These are phyloP conservation scores for Antheraea yamamai DNA, from an alignment of 2,888 invertebrate species.

Conservation along the genomic window DNA sequence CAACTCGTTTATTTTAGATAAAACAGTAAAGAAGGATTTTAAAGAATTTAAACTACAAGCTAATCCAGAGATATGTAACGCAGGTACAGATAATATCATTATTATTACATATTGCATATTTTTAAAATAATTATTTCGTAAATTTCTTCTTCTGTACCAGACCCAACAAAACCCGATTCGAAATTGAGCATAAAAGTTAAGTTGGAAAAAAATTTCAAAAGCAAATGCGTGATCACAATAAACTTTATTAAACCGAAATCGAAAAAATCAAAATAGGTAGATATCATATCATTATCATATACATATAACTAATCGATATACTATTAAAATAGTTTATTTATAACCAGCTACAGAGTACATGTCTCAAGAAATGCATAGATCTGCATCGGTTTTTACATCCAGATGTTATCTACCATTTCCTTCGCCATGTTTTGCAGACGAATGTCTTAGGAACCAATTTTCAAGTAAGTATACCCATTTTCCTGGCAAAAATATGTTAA, in stretches of 20 bases:
- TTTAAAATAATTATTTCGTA: slow-evolving; percentile 3
- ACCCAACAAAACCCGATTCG: slow-evolving; percentile 44
- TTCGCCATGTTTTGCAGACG: slow-evolving; percentile 23
- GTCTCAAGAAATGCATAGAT: slow-evolving; percentile 27
- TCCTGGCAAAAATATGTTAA: neutral
- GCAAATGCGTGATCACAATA: slow-evolving; percentile 56
- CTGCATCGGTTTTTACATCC: slow-evolving; percentile 50
- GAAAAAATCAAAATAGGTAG: slow-evolving; percentile 47
- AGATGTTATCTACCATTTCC: slow-evolving; percentile 45
- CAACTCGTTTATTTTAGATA: slow-evolving; percentile 44
- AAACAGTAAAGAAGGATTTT: slow-evolving; percentile 39
- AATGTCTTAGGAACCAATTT: neutral
- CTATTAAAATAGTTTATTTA: slow-evolving; percentile 19
- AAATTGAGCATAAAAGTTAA: slow-evolving; percentile 61
- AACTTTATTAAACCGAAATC: slow-evolving; percentile 51
- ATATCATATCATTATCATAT: slow-evolving; percentile 17
- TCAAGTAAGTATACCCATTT: neutral
- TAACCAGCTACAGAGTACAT: slow-evolving; percentile 38
- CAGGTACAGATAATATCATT: slow-evolving; percentile 41
- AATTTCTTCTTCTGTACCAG: slow-evolving; percentile 24
- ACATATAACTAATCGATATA: slow-evolving; percentile 10
- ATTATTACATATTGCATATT: slow-evolving; percentile 16
- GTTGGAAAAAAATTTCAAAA: slow-evolving; percentile 51
- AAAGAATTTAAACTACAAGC: slow-evolving; percentile 52
- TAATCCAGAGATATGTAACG: slow-evolving; percentile 43